Evolutionary conservation across 2,113 vertebrate genomes (phyloP), one percentile per base, ranked within the genome.

Genomic region (Rynchops niger): DNA sequence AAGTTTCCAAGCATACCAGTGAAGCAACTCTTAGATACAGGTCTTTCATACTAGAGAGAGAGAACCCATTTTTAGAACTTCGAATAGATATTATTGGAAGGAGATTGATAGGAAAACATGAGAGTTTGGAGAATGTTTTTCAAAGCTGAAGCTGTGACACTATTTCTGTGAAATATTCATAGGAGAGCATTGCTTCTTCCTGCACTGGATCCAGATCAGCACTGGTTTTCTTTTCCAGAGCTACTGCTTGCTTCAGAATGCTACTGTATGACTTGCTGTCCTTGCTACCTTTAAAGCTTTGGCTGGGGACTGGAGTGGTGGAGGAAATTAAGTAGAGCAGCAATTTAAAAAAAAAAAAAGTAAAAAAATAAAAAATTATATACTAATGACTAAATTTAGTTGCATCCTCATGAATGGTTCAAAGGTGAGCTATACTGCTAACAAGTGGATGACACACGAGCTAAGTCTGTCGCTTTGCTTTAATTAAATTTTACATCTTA

Each of bases 401-500:
- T 91, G 47, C 19, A 6, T 87, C 22, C 34, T 82, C 88, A 32
- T 88, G 65, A 79, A 29, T 45, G 22, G 9, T 91, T 11, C 8
- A 26, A 65, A 94, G 56, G 66, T 96, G 92, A 91, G 26, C 26
- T 10, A 5, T 80, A 15, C 8, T 32, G 16, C 62, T 80, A 71
- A 69, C 47, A 82, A 82, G 34, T 45, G 36, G 6, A 22, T 87
- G 15, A 90, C 61, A 76, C 15, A n/a, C 66, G 43, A 86, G 34
- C 45, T 53, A 53, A 78, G 15, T 29, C 63, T 87, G 34, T 82
- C 34, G 26, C 26, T 90, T 94, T 14, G 26, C 76, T 81, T 84
- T 90, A 93, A 85, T 95, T 96, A 76, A 81, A 80, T 90, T 94
- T 90, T 86, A 86, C 45, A 47, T 38, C 22, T 29, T 73, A 66